Conservation (phyloP, 2,888 invertebrate species). For the Drosophila tripunctata region DNA sequence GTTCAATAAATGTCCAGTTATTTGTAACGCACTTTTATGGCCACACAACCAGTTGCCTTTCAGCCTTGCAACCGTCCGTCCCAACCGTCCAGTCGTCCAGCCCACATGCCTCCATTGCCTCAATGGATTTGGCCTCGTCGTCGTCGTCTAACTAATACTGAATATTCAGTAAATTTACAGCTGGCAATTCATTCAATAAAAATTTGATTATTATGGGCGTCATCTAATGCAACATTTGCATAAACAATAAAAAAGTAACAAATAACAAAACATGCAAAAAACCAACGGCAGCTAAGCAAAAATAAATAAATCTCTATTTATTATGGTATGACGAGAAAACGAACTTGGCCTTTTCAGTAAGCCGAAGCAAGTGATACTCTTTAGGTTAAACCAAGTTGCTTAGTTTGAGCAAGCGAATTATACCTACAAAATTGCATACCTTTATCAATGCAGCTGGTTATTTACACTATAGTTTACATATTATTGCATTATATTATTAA, state of each 20-base stretch:
- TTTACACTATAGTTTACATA: no score
- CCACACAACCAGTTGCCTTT: conserved; percentile 48
- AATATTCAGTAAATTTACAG: conserved; percentile 44
- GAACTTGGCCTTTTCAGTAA: not conserved
- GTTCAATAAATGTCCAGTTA: conserved; percentile 68
- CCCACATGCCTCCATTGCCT: conserved; percentile 17
- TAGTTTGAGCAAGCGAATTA: not conserved
- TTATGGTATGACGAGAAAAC: conserved; percentile 21
- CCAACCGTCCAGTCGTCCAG: not conserved
- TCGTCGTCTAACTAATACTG: conserved; percentile 28
- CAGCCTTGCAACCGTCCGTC: not conserved
- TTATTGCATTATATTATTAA: no score
- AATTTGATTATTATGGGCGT: conserved; percentile 72
- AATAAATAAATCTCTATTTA: conserved; percentile 36
- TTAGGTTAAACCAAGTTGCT: not conserved
- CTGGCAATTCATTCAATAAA: conserved; percentile 76
- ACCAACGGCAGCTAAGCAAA: conserved; percentile 14
- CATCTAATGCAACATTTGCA: conserved; percentile 55
- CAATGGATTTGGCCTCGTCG: conserved; percentile 72
- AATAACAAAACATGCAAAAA: conserved; percentile 9
- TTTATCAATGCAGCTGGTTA: no score
- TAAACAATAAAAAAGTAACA: conserved; percentile 5
- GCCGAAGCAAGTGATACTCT: conserved; percentile 18
- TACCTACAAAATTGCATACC: no score
- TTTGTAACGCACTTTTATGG: conserved; percentile 72